These are phyloP conservation scores for Tiliacea aurago DNA, from an alignment of 2,888 invertebrate genomes.

Conservation along the genomic window DNA sequence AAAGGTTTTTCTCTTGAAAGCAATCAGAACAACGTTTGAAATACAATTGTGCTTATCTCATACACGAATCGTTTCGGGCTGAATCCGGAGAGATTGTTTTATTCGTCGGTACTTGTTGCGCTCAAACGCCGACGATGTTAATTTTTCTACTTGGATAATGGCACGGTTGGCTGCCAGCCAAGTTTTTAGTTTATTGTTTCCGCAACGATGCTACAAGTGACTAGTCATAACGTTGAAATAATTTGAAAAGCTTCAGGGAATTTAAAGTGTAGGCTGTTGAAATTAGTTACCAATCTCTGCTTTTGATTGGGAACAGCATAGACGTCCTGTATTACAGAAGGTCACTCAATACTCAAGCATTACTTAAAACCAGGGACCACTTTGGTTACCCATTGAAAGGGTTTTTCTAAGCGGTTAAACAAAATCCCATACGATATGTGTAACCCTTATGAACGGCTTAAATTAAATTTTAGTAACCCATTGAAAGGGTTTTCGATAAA, in stretches of 20 bases:
- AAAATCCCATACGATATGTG: too few relatives aligned
- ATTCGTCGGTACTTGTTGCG: constrained; percentile 52
- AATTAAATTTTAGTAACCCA: too few relatives aligned
- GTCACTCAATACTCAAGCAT: too few relatives aligned
- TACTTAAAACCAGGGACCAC: too few relatives aligned
- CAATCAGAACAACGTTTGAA: constrained; percentile 8
- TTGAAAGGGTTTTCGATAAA: too few relatives aligned
- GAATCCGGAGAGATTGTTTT: background rate
- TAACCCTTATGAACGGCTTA: too few relatives aligned
- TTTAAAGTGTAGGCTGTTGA: background rate
- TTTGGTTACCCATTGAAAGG: too few relatives aligned
- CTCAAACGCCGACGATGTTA: constrained; percentile 5
- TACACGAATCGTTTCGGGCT: background rate
- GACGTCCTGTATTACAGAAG: too few relatives aligned
- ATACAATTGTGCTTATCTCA: background rate
- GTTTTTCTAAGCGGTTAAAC: too few relatives aligned
- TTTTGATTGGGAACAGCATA: background rate
- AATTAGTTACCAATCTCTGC: background rate
- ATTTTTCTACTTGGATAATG: constrained; percentile 21
- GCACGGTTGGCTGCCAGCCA: constrained; percentile 39
- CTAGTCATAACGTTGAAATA: background rate
- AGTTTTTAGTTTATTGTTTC: constrained; percentile 32
- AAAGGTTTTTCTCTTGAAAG: background rate
- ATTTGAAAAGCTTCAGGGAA: background rate
- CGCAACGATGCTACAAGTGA: background rate